phyloP scores from a whole-genome alignment of 2,888 invertebrate species.

The Rhingia rostrata region DNA sequence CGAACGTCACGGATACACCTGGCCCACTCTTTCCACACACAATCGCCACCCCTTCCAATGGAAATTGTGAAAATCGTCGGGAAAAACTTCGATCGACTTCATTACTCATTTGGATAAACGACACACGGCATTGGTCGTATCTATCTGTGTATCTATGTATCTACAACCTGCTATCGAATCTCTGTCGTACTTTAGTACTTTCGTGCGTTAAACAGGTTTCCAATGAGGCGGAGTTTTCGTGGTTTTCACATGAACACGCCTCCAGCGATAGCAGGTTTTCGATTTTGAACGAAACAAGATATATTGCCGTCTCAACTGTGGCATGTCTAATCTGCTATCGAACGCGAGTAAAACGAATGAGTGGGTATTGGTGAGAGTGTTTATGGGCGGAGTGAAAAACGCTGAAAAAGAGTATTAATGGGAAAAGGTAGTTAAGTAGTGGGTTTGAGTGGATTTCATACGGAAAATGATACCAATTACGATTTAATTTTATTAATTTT shows the following conservation, averaged over 20 bases:
- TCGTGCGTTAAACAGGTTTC: conserved; percentile 32
- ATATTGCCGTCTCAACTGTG: conserved; percentile 12
- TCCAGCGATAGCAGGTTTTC: conserved; percentile 40
- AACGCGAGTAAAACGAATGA: conserved; percentile 5
- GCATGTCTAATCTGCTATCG: conserved; percentile 35
- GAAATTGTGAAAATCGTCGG: conserved; percentile 26
- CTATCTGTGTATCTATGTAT: conserved; percentile 67
- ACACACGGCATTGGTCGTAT: conserved; percentile 34
- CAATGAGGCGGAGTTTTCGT: conserved; percentile 53
- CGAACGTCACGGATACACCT: conserved; percentile 9
- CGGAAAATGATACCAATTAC: too few relatives aligned
- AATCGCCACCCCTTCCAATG: conserved; percentile 31
- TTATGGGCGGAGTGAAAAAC: conserved; percentile 14
- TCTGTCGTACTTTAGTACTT: conserved; percentile 48
- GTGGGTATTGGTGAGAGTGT: not conserved
- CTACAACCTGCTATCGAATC: conserved; percentile 63
- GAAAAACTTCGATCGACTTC: conserved; percentile 68
- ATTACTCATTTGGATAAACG: conserved; percentile 66
- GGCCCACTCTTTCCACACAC: conserved; percentile 31
- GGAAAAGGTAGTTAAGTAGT: too few relatives aligned
- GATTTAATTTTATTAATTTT: too few relatives aligned
- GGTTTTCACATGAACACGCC: conserved; percentile 13
- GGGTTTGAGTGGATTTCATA: too few relatives aligned
- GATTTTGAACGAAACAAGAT: conserved; percentile 1
- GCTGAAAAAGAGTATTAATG: too few relatives aligned